Evolutionary conservation across 2,113 vertebrate genomes (phyloP).

Genomic region (Coreoperca whiteheadi): DNA sequence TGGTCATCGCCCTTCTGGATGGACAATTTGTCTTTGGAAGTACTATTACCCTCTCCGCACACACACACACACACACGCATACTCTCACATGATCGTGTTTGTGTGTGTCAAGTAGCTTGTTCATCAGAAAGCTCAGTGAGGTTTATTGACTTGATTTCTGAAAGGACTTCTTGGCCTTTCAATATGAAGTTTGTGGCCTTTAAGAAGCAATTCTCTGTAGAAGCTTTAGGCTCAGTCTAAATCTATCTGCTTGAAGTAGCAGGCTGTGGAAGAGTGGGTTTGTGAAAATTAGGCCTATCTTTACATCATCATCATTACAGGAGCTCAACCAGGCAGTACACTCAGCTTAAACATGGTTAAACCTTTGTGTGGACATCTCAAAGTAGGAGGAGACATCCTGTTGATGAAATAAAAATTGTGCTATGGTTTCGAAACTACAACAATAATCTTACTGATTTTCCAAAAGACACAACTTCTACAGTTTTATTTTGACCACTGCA

Average conservation of each 20-base stretch:
- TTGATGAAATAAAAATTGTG: too few relatives aligned
- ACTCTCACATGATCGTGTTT: slow-evolving; percentile 25
- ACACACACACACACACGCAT: background rate
- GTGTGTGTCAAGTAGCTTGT: slow-evolving; percentile 40
- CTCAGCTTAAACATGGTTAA: background rate
- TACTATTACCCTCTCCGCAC: background rate
- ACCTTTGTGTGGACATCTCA: background rate
- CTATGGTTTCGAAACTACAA: background rate
- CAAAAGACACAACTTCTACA: background rate
- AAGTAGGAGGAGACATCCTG: background rate
- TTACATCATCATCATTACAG: slow-evolving; percentile 34
- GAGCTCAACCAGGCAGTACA: background rate
- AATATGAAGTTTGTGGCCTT: slow-evolving; percentile 70
- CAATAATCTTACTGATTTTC: background rate
- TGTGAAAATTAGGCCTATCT: slow-evolving; percentile 44
- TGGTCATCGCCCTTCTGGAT: slow-evolving; percentile 16
- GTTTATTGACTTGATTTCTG: slow-evolving; percentile 67
- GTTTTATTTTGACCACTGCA: background rate
- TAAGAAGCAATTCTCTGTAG: slow-evolving; percentile 45
- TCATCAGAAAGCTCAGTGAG: slow-evolving; percentile 41
- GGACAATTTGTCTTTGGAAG: background rate
- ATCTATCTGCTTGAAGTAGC: slow-evolving; percentile 45
- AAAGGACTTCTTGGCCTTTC: slow-evolving; percentile 67
- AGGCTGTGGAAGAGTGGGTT: slow-evolving; percentile 26
- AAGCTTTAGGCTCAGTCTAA: slow-evolving; percentile 39